These are phyloP conservation scores for Syngnathus rostellatus DNA, from an alignment of 2,797 vertebrate species.

Conservation along the genomic window DNA sequence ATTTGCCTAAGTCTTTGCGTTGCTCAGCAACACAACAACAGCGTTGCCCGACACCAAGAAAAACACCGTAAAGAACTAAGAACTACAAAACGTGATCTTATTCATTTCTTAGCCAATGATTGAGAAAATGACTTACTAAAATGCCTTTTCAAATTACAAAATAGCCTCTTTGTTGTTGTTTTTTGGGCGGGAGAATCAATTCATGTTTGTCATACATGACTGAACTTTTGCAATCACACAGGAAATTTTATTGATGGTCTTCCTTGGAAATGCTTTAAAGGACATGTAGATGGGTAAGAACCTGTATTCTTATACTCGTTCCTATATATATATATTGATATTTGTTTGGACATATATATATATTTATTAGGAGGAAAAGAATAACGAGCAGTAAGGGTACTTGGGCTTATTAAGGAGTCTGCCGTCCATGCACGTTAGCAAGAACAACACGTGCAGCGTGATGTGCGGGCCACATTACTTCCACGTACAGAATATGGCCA, in stretches of 20 bases:
- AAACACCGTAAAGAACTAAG: slow-evolving; percentile 67
- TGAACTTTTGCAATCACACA: slow-evolving; percentile 63
- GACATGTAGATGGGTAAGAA: slow-evolving; percentile 61
- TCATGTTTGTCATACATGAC: slow-evolving; percentile 72
- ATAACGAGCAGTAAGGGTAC: slow-evolving; percentile 58
- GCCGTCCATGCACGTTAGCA: slow-evolving; percentile 71
- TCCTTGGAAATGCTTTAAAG: slow-evolving; percentile 55
- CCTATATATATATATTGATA: slow-evolving; percentile 61
- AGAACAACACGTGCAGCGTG: slow-evolving; percentile 60
- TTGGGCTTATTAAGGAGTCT: slow-evolving; percentile 50
- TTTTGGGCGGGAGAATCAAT: slow-evolving; percentile 39
- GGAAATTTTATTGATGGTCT: slow-evolving; percentile 54
- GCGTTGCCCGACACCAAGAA: slow-evolving; percentile 58
- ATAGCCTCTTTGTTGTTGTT: slow-evolving; percentile 72
- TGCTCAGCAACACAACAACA: slow-evolving; percentile 48
- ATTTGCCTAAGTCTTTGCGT: slow-evolving; percentile 32
- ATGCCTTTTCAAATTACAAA: slow-evolving; percentile 68
- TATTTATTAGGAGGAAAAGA: slow-evolving; percentile 46
- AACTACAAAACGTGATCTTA: slow-evolving; percentile 74
- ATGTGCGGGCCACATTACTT: slow-evolving; percentile 49
- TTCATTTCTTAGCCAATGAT: slow-evolving; percentile 62
- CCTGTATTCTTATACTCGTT: slow-evolving; percentile 55
- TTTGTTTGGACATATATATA: slow-evolving; percentile 60
- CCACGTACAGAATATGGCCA: slow-evolving; percentile 14
- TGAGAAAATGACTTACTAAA: slow-evolving; percentile 75